Evolutionary conservation across 1,140 invertebrate species (phyloP), one percentile per base, ranked within the genome.

Genomic region (Lucilia sericata): DNA sequence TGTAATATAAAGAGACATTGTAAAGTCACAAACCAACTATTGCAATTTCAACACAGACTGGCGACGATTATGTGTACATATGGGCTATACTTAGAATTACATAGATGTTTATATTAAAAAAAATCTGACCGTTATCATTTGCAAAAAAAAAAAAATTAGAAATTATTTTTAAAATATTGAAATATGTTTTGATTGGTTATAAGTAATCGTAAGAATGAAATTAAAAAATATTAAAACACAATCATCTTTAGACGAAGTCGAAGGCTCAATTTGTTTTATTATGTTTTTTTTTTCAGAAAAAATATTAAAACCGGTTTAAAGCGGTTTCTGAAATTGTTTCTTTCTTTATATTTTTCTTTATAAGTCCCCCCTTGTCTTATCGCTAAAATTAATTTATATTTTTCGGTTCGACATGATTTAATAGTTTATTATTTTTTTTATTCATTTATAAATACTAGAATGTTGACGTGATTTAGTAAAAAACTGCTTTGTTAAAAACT

Each of bases 221-320:
- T 70, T 21, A 19, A 70, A 70, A 70, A 19, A 19, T 21, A 70
- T 51, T n/a, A 30, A 30, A 30, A 30, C 51, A 70, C 65, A 70
- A 70, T 70, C 60, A 70, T 70, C n/a, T 70, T 10, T 25, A 70
- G 65, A 70, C 65, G 21, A 70, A 70, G 65, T 70, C 65, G 65
- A 70, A 70, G 65, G 65, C 19, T 25, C n/a, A 70, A 10, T 55
- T 55, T 17, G 51, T 70, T 25, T 70, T 70, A 70, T 21, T 55
- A 12, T 17, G 51, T 70, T 70, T 70, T 25, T 21, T 21, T 70
- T 70, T 70, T 25, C 9, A 70, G 14, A 10, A 42, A 36, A 42
- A 42, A 14, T 55, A 17, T 55, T 12, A 55, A 55, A 70, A 70
- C 65, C 65, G 8, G 65, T 12, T 70, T 21, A 21, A 70, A 21